These are phyloP conservation scores for Drosophila stalkeri DNA, from an alignment of 2,888 invertebrate species.

Conservation along the genomic window DNA sequence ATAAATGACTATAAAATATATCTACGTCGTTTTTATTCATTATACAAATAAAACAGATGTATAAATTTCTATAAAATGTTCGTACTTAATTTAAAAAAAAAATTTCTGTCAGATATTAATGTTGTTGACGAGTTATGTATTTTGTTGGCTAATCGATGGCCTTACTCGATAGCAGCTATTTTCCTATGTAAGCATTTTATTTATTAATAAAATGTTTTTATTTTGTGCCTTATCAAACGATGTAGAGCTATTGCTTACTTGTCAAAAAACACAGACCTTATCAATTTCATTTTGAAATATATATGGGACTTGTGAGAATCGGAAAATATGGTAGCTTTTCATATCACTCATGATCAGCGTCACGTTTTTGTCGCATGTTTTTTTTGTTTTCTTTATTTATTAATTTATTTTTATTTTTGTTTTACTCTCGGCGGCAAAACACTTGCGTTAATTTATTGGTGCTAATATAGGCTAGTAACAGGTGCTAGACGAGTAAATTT, in stretches of 20 bases:
- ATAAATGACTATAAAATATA: neutral
- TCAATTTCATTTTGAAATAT: slow-evolving; percentile 27
- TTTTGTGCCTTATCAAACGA: slow-evolving; percentile 41
- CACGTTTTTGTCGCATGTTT: slow-evolving; percentile 65
- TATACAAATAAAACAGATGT: neutral
- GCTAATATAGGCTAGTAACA: neutral
- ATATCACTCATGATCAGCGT: slow-evolving; percentile 14
- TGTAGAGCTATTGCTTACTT: slow-evolving; percentile 1
- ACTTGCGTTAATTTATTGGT: neutral
- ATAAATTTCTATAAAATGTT: neutral
- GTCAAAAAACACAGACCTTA: slow-evolving; percentile 20
- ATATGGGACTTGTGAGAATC: slow-evolving; percentile 2
- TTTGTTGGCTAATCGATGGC: neutral
- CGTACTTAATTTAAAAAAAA: no score
- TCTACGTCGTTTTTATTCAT: no score
- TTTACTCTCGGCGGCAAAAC: neutral
- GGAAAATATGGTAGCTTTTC: slow-evolving; percentile 24
- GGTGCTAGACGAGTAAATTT: neutral
- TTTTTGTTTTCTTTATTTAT: slow-evolving; percentile 17
- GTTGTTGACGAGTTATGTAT: neutral
- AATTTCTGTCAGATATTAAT: no score
- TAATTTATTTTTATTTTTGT: neutral
- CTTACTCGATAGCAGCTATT: slow-evolving; percentile 38
- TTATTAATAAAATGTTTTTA: slow-evolving; percentile 23
- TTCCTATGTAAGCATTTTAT: neutral